Percentiles rank a stretch among this genome's conserved stretches.
These are phyloP conservation scores for Suillia variegata DNA, from an alignment of 2,888 invertebrate genomes.

Conservation along the genomic window DNA sequence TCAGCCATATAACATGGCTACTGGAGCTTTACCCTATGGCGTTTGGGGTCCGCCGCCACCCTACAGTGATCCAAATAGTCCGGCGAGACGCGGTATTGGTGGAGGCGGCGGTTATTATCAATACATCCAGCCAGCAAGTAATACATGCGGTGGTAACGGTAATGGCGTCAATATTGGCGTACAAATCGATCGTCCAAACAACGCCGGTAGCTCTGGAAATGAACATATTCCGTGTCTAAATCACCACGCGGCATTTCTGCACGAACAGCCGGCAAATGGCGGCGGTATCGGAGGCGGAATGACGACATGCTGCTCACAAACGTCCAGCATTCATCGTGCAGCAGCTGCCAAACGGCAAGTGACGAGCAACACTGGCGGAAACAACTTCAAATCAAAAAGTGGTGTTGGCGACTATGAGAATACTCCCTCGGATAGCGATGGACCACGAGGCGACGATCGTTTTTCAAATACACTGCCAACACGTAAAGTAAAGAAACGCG, in stretches of 20 bases:
- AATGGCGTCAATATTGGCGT: conserved; percentile 13
- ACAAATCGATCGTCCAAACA: neutral
- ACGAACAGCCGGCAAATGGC: conserved; percentile 18
- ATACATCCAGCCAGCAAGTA: conserved; percentile 46
- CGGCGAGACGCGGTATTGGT: conserved; percentile 68
- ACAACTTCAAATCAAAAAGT: conserved; percentile 39
- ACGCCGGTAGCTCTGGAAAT: neutral
- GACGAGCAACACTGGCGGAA: conserved; percentile 29
- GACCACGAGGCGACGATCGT: conserved; percentile 61
- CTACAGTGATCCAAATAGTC: conserved; percentile 80
- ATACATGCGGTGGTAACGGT: conserved; percentile 37
- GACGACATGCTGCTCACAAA: neutral
- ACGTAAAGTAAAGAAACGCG: conserved; percentile 65
- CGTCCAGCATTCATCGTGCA: conserved; percentile 7
- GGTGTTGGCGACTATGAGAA: conserved; percentile 65
- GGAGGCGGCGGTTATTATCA: conserved; percentile 62
- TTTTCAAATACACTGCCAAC: conserved; percentile 65
- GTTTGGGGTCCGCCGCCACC: conserved; percentile 90
- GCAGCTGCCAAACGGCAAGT: conserved; percentile 26
- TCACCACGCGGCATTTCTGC: conserved; percentile 25
- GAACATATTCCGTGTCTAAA: conserved; percentile 21
- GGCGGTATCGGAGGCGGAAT: too few relatives aligned
- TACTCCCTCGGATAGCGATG: conserved; percentile 63
- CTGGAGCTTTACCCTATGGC: conserved; percentile 66
- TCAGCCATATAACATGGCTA: conserved; percentile 65